Evolutionary conservation across 1,140 invertebrate species (phyloP).

Genomic region (Popillia japonica): DNA sequence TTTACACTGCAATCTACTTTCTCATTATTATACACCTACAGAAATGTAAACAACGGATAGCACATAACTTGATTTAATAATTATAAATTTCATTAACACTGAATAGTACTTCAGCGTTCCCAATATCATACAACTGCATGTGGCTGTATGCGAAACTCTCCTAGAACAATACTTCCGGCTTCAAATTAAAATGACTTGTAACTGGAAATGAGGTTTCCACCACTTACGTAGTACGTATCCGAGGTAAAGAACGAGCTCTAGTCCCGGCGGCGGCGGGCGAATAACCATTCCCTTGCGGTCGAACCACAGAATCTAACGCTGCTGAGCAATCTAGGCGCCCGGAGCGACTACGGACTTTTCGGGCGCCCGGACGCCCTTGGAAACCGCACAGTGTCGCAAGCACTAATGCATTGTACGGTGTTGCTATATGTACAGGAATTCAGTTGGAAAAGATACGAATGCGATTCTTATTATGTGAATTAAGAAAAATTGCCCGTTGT

Average conservation of each 20-base stretch:
- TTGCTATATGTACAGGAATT: background rate
- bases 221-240: background rate
- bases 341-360: background rate
- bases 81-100: constrained; percentile 1
- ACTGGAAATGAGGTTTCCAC: constrained; percentile 29
- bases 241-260: background rate
- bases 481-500: too few relatives aligned
- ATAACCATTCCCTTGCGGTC: constrained; percentile 45
- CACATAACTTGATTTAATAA: background rate
- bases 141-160: background rate
- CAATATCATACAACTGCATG: background rate
- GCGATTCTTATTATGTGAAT: too few relatives aligned
- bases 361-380: background rate
- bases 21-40: too few relatives aligned
- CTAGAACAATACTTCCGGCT: background rate
- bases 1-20: too few relatives aligned
- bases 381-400: background rate
- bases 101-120: background rate
- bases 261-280: constrained; percentile 35
- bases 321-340: constrained; percentile 40
- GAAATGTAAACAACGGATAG: too few relatives aligned
- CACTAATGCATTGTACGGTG: background rate
- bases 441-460: background rate
- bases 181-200: constrained; percentile 30
- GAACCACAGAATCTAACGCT: constrained; percentile 45